Evolutionary conservation across 2,888 invertebrate genomes (phyloP).

Genomic region (Ectemnius lituratus): DNA sequence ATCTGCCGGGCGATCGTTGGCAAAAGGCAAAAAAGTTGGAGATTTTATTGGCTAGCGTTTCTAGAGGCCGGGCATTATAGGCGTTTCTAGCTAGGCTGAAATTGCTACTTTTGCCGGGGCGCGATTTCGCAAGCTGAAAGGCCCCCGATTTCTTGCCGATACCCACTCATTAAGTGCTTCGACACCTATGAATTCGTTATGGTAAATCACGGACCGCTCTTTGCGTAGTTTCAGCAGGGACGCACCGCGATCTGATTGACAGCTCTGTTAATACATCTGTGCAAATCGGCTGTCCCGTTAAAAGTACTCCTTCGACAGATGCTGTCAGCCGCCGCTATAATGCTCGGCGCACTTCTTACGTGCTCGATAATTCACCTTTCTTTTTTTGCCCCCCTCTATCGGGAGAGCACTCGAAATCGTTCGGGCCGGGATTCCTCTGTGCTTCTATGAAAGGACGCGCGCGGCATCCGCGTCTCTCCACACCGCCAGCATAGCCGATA

Average conservation of each 20-base stretch:
- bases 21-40: conserved; percentile 21
- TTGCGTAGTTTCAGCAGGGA: background rate
- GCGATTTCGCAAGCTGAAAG: conserved; percentile 6
- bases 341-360: no score
- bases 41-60: conserved; percentile 7
- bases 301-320: conserved; percentile 19
- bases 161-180: conserved; percentile 13
- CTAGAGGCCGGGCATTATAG: conserved; percentile 25
- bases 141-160: conserved; percentile 7
- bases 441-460: conserved; percentile 1
- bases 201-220: conserved; percentile 23
- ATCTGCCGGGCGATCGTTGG: conserved; percentile 31
- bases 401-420: no score
- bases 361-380: no score
- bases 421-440: background rate
- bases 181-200: conserved; percentile 29
- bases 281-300: conserved; percentile 40
- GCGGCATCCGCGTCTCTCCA: background rate
- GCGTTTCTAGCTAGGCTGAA: conserved; percentile 15
- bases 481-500: background rate
- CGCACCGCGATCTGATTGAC: conserved; percentile 25
- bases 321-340: conserved; percentile 3
- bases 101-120: conserved; percentile 2
- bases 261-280: conserved; percentile 30
- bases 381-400: no score